Conservation (phyloP, 2,888 invertebrate species). For the Chironomus tentans region DNA sequence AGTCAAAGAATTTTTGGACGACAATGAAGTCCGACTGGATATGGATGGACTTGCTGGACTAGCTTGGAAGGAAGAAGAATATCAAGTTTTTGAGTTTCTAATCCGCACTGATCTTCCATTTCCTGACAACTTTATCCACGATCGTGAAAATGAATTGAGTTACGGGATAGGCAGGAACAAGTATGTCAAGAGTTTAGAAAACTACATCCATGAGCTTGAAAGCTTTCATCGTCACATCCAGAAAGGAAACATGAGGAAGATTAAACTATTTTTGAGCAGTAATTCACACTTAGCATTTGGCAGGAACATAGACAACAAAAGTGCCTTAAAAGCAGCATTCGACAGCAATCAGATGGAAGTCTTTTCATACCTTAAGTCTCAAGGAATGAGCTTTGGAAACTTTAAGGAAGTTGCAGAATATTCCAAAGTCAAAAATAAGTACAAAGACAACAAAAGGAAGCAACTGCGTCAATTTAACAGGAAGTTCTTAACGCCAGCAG, state of each 20-base stretch:
- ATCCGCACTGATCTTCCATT: not conserved
- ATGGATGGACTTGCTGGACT: not conserved
- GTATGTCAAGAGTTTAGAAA: not conserved
- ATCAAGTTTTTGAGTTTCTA: not conserved
- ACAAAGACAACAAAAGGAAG: not conserved
- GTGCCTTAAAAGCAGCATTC: not conserved
- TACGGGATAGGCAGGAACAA: not conserved
- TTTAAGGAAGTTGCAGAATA: not conserved
- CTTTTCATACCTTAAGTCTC: not conserved
- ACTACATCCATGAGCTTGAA: not conserved
- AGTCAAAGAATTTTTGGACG: not conserved
- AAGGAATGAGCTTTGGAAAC: not conserved
- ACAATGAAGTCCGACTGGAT: not conserved
- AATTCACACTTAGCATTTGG: not conserved
- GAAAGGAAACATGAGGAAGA: not conserved
- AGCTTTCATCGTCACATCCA: not conserved
- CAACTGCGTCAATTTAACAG: not conserved
- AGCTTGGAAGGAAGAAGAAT: not conserved
- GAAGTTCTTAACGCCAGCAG: not conserved
- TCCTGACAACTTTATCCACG: not conserved
- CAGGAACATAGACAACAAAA: not conserved
- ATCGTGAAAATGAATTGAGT: not conserved
- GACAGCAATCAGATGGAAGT: not conserved
- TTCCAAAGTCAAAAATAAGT: not conserved
- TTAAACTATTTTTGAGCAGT: not conserved